Evolutionary conservation across 2,797 vertebrate species (phyloP).

Genomic region (Coregonus sp.): DNA sequence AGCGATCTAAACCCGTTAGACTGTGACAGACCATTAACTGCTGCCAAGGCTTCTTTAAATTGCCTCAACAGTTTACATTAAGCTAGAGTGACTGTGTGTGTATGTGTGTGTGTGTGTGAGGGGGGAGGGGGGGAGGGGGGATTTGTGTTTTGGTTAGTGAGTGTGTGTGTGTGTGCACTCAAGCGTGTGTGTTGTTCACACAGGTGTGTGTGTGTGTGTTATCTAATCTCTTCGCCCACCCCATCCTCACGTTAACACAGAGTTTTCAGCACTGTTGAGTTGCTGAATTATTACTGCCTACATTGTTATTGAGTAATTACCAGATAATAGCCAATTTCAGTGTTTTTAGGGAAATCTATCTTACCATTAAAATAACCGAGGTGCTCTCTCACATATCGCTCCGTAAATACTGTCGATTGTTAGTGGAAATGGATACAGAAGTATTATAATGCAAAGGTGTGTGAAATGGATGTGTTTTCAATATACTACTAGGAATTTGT

Average conservation of each 20-base stretch:
- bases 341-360: constrained; percentile 49
- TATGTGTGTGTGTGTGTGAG: constrained; percentile 7
- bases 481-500: not conserved
- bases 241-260: not conserved
- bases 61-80: constrained; percentile 65
- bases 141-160: not conserved
- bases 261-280: not conserved
- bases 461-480: not conserved
- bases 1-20: constrained; percentile 78
- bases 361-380: constrained; percentile 47
- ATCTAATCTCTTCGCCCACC: constrained; percentile 36
- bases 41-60: constrained; percentile 75
- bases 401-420: constrained; percentile 25
- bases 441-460: not conserved
- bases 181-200: not conserved
- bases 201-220: constrained; percentile 26
- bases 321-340: constrained; percentile 18
- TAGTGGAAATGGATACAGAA: constrained; percentile 20
- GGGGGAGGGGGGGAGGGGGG: not conserved
- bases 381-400: constrained; percentile 25
- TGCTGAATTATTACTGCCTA: constrained; percentile 4
- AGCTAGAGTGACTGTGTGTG: constrained; percentile 57
- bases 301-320: not conserved
- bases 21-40: constrained; percentile 83
- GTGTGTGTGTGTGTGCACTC: not conserved